Evolutionary conservation across 2,113 vertebrate genomes (phyloP), one percentile per base, ranked within the genome.

Genomic region (Danionella cerebrum): DNA sequence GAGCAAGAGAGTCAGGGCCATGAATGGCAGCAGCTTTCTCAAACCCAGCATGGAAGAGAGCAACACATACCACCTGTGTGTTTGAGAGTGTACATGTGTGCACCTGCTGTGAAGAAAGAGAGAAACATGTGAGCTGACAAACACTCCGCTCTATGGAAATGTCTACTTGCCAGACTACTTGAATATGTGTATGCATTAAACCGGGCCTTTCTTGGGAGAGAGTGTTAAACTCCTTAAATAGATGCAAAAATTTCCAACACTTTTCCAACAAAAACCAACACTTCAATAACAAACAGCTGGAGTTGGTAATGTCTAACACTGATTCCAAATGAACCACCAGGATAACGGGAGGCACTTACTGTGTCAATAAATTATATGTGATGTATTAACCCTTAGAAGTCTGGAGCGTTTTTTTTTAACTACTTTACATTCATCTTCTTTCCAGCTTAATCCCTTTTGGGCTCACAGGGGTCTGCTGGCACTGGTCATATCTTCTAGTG

Each of bases 21-120:
- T 70, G 69, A 63, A 39, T 48, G 65, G 67, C 22, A 58, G 59
- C 33, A 59, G 27, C 52, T 59, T 45, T 42, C 54, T 45, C 29
- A 72, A 69, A 36, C 42, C 51, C 50, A 75, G 29, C 64, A 65
- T 65, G 51, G 31, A 25, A 14, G 39, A 72, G 13, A 59, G 29
- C 24, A 36, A 45, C 31, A 47, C 19, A 48, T 25, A 33, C 33
- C 42, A 69, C 44, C 31, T 42, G 33, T 47, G 64, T 45, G 45
- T 64, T 21, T 36, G 45, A 54, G 13, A 68, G 42, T 65, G 36
- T 65, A 68, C 41, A 42, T 63, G 51, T 35, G 38, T 51, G 62
- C 63, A 36, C 60, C 60, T 64, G 60, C 60, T 48, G 60, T 64
- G 44, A 33, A 57, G 53, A 58, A 45, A 55, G 38, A 44, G 12